These are phyloP conservation scores for Andrena marginata DNA, from an alignment of 2,888 invertebrate species.

Conservation along the genomic window DNA sequence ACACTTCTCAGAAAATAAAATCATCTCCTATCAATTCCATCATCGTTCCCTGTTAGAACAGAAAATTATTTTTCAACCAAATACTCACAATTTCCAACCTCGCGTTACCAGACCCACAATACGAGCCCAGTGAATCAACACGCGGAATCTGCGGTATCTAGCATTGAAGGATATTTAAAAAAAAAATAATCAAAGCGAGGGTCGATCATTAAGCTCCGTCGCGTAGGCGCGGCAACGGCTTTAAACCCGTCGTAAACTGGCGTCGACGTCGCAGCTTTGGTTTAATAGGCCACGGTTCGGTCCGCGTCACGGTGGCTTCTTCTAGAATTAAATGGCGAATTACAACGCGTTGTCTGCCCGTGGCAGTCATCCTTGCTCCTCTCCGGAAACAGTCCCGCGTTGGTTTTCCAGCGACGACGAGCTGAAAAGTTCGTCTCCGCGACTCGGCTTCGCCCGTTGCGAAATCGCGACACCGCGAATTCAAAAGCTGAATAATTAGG, in stretches of 20 bases:
- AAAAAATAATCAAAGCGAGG: conserved; percentile 24
- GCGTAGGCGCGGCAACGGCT: conserved; percentile 1
- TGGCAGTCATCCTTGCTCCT: conserved; percentile 11
- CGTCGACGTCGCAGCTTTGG: conserved; percentile 22
- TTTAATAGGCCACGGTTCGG: conserved; percentile 53
- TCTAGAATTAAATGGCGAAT: conserved; percentile 60
- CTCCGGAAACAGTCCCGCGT: conserved; percentile 47
- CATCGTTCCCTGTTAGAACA: too few relatives aligned
- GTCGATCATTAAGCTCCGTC: background rate
- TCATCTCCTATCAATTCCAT: background rate
- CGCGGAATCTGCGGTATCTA: conserved; percentile 10
- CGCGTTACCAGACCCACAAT: background rate
- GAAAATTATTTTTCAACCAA: background rate
- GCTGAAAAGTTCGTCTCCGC: conserved; percentile 3
- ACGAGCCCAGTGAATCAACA: conserved; percentile 3
- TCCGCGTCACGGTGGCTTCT: conserved; percentile 60
- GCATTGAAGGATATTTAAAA: conserved; percentile 3
- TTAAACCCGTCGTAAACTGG: conserved; percentile 25
- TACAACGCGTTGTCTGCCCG: conserved; percentile 34
- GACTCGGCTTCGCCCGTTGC: background rate
- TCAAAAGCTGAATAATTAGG: conserved; percentile 1
- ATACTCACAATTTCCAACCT: background rate
- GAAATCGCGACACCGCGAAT: background rate
- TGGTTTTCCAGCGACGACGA: conserved; percentile 32
- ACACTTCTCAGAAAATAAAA: background rate